Evolutionary conservation across 2,797 vertebrate species (phyloP), one percentile per base, ranked within the genome.

Genomic region (Acanthopagrus latus): DNA sequence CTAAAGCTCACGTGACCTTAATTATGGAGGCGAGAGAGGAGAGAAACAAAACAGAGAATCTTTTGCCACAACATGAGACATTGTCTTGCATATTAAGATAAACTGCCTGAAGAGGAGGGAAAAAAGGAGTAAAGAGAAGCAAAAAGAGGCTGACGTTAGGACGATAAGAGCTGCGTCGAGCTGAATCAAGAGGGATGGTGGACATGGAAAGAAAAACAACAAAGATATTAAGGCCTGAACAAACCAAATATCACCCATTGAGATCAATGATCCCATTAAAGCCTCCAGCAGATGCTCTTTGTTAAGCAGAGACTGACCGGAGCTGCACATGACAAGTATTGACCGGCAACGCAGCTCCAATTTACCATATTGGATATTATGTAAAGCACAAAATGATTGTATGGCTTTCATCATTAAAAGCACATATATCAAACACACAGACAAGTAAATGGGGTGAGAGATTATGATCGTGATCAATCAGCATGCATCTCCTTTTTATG

Each of bases 221-320:
- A 50, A 79, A 74, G 51, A 77, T 64, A 80, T 81, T 67, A 72
- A 80, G 79, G 76, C 46, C 71, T 44, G 46, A 71, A 69, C 58
- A 79, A 86, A 85, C 13, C 33, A 79, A 78, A 85, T 86, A 86
- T 78, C 72, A 83, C 33, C 66, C 76, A 44, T 8, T 64, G 70
- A 88, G 71, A 88, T 92, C 79, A 86, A 86, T 86, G 74, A 56
- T 73, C 16, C 75, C 33, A 79, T 87, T 86, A 84, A 69, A 85
- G 80, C 67, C 67, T 83, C 58, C 71, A 71, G 54, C 80, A 82
- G 81, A 88, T 83, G 81, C 43, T 74, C 47, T 71, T 82, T 79
- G 80, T 88, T 87, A 79, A 83, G 64, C 75, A 21, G 48, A 75
- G 64, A 20, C 71, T 59, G n/a, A 44, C 43, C 62, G 51, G n/a